Conservation (phyloP, 2,113 vertebrate species). For the Ammospiza nelsoni region DNA sequence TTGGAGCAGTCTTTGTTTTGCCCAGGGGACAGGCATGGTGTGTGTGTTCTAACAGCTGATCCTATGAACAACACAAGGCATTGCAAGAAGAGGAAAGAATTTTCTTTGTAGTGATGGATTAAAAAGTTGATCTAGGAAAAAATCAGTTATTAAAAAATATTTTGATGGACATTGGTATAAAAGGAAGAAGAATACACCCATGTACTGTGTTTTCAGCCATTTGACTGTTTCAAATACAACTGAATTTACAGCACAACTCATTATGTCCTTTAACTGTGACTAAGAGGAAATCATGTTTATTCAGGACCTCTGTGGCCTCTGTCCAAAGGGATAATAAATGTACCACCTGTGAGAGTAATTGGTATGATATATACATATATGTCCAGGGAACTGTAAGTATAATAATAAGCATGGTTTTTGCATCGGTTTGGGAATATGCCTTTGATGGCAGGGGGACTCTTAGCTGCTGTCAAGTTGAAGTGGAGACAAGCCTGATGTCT, state of each 20-base stretch:
- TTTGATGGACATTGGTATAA: background rate
- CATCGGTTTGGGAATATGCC: background rate
- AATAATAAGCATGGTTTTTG: background rate
- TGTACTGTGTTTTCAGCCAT: background rate
- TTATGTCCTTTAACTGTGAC: background rate
- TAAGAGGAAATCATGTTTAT: background rate
- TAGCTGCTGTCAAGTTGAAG: background rate
- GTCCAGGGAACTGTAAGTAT: background rate
- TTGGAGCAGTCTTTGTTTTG: constrained; percentile 29
- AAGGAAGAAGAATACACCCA: background rate
- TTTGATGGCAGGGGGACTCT: background rate
- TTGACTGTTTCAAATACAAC: background rate
- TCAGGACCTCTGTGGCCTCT: background rate
- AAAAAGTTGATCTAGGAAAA: background rate
- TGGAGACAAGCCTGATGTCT: background rate
- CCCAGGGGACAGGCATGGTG: background rate
- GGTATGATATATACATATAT: background rate
- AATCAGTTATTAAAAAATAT: background rate
- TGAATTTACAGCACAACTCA: background rate
- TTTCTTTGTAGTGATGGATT: background rate
- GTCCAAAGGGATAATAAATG: background rate
- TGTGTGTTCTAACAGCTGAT: background rate
- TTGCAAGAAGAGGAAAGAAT: background rate
- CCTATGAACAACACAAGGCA: background rate
- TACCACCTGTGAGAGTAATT: background rate